Percentiles rank a stretch among this genome's conserved stretches.
Evolutionary conservation across 2,888 invertebrate species (phyloP).

Genomic region (Agrilus cyanescens): DNA sequence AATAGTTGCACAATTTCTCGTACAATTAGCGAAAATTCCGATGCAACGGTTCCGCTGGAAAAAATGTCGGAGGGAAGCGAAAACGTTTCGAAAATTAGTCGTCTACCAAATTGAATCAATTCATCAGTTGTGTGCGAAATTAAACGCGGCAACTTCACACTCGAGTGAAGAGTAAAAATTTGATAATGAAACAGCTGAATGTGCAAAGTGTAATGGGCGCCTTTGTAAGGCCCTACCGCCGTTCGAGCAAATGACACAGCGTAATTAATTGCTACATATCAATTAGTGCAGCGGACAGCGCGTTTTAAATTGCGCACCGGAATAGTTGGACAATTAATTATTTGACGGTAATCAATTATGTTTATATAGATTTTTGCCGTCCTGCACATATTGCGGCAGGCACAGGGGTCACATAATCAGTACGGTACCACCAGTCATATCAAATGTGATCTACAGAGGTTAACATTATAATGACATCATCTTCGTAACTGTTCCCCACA

Average conservation of each 20-base stretch:
- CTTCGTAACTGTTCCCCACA: no score
- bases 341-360: conserved; percentile 30
- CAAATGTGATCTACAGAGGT: no score
- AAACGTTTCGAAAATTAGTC: conserved; percentile 3
- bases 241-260: conserved; percentile 26
- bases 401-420: conserved; percentile 27
- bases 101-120: conserved; percentile 8
- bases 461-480: no score
- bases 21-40: no score
- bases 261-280: conserved; percentile 32
- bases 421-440: conserved; percentile 1
- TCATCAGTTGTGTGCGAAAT: conserved; percentile 7
- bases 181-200: conserved; percentile 29
- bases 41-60: no score
- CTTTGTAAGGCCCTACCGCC: conserved; percentile 23
- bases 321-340: conserved; percentile 28
- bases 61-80: no score
- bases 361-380: conserved; percentile 26
- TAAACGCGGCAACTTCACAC: conserved; percentile 6
- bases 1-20: no score
- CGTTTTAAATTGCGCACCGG: conserved; percentile 28
- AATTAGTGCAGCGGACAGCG: conserved; percentile 29
- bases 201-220: conserved; percentile 24
- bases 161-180: conserved; percentile 25
- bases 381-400: conserved; percentile 19